A percentile compares a stretch with the other conserved stretches of the same genome.
Conservation (phyloP, 2,797 vertebrate species). For the Paedocypris micromegethes region DNA sequence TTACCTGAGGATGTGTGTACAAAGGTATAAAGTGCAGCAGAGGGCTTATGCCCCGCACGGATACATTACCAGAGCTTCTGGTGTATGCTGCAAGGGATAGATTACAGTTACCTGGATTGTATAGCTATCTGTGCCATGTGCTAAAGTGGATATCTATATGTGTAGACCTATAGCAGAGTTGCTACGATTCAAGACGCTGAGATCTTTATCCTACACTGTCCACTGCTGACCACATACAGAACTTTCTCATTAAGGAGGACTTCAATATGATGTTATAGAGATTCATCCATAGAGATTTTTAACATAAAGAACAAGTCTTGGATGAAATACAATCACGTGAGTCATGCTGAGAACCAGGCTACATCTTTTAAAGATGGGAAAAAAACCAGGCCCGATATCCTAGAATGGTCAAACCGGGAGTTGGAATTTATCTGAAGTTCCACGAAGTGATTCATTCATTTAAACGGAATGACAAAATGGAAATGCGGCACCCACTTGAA, state of each 20-base stretch:
- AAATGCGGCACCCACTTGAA: slow-evolving; percentile 19
- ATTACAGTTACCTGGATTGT: slow-evolving; percentile 40
- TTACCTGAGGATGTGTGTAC: slow-evolving; percentile 42
- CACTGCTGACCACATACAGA: slow-evolving; percentile 13
- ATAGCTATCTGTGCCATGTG: slow-evolving; percentile 39
- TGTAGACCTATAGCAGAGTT: slow-evolving; percentile 24
- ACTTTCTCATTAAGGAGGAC: slow-evolving; percentile 10
- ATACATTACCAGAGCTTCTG: slow-evolving; percentile 45
- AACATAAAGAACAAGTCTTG: slow-evolving; percentile 18
- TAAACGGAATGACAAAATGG: slow-evolving; percentile 36
- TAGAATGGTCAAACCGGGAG: slow-evolving; percentile 23
- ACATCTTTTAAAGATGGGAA: slow-evolving; percentile 24
- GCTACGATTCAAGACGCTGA: slow-evolving; percentile 19
- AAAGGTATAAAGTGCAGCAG: slow-evolving; percentile 38
- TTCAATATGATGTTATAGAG: slow-evolving; percentile 24
- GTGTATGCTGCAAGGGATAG: slow-evolving; percentile 43
- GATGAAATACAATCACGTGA: slow-evolving; percentile 22
- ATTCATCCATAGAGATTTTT: slow-evolving; percentile 33
- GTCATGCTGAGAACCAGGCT: slow-evolving; percentile 26
- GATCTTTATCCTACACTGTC: slow-evolving; percentile 8
- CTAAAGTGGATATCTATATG: slow-evolving; percentile 32
- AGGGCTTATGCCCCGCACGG: slow-evolving; percentile 36
- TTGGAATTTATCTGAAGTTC: slow-evolving; percentile 18
- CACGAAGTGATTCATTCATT: slow-evolving; percentile 39
- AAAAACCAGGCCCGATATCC: slow-evolving; percentile 26